These are phyloP conservation scores for Sycophaga agraensis DNA, from an alignment of 1,140 invertebrate genomes.

Conservation along the genomic window DNA sequence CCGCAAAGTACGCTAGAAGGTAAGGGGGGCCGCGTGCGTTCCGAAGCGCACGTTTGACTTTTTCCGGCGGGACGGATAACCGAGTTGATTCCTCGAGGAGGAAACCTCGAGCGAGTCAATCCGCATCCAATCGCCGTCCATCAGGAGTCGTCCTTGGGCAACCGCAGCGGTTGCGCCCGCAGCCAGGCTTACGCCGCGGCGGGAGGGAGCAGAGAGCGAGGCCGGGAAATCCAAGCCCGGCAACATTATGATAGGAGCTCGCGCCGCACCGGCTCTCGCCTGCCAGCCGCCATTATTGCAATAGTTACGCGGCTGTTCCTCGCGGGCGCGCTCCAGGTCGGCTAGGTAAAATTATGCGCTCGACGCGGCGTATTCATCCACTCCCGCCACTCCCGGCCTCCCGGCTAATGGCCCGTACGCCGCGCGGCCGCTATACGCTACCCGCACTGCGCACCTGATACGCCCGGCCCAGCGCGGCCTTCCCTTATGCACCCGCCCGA, in stretches of 20 bases:
- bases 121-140: neutral
- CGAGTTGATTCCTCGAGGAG: no score
- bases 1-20: no score
- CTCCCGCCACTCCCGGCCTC: neutral
- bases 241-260: neutral
- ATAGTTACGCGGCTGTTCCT: conserved; percentile 8
- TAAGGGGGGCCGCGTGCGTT: no score
- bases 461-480: no score
- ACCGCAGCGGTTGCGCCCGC: neutral
- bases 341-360: conserved; percentile 19
- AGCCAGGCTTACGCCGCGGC: neutral
- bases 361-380: neutral
- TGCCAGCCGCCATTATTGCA: conserved; percentile 17
- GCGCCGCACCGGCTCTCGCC: neutral
- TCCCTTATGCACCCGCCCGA: no score
- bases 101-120: no score
- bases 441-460: no score
- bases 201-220: neutral
- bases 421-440: neutral
- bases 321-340: neutral
- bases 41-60: no score
- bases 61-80: no score
- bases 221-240: neutral
- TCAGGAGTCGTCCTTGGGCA: neutral
- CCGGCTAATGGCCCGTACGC: conserved; percentile 16